phyloP scores from a whole-genome alignment of 2,113 vertebrate species.

The Eublepharis macularius region DNA sequence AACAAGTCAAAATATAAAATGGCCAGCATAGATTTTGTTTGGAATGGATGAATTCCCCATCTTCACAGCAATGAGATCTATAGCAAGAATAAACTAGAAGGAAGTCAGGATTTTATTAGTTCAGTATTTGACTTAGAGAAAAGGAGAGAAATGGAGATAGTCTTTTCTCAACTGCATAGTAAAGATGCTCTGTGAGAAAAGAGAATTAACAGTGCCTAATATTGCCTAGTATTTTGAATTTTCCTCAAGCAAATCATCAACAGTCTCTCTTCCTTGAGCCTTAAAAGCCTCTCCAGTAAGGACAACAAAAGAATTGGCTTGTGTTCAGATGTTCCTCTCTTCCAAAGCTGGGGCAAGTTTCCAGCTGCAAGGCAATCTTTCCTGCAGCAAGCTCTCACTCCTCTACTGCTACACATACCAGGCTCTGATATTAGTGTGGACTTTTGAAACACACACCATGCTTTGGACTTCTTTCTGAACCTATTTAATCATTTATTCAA shows the following conservation, averaged over 20 bases:
- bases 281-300: background rate
- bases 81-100: background rate
- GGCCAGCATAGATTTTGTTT: background rate
- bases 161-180: background rate
- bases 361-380: no score
- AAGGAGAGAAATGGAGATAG: background rate
- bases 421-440: no score
- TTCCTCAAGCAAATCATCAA: background rate
- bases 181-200: background rate
- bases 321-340: no score
- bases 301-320: no score
- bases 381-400: no score
- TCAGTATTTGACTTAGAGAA: background rate
- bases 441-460: no score
- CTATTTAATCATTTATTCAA: no score
- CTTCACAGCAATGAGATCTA: background rate
- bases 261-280: background rate
- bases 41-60: background rate
- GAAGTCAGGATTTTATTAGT: background rate
- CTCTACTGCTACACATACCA: no score
- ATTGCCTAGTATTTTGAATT: background rate
- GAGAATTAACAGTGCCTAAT: background rate
- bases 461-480: no score
- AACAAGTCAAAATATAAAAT: background rate
- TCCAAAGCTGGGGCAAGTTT: no score